phyloP scores from a whole-genome alignment of 2,113 vertebrate species.

The Antennarius striatus region DNA sequence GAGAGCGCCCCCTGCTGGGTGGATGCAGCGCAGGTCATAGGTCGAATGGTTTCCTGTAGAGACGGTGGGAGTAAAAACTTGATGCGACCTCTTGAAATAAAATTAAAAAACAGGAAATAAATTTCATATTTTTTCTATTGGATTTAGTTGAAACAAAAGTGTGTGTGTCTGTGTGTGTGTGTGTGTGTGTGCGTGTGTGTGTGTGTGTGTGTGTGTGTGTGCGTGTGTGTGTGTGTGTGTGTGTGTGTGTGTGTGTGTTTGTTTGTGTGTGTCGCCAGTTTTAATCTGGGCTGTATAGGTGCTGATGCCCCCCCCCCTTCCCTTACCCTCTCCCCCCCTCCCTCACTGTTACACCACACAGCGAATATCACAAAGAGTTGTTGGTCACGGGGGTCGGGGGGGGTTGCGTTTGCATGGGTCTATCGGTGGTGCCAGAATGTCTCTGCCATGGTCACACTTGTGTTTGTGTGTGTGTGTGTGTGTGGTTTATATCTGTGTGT shows the following conservation, averaged over 20 bases:
- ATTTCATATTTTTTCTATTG: too few species aligned
- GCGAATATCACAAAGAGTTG: slow-evolving; percentile 51
- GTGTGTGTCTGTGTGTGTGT: neutral
- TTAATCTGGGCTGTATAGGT: slow-evolving; percentile 50
- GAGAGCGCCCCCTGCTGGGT: neutral
- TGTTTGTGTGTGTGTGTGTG: slow-evolving; percentile 34
- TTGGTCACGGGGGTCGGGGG: slow-evolving; percentile 51
- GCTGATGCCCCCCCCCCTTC: neutral
- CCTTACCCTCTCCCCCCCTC: neutral
- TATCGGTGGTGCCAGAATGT: slow-evolving; percentile 38
- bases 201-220: neutral
- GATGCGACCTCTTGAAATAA: too few species aligned
- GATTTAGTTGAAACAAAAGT: too few species aligned
- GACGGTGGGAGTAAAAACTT: too few species aligned
- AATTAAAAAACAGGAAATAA: too few species aligned
- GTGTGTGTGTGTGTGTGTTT: slow-evolving; percentile 1
- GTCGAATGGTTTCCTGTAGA: neutral
- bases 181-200: slow-evolving; percentile 24
- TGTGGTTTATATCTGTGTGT: slow-evolving; percentile 32
- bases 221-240: slow-evolving; percentile 18
- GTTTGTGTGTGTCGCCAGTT: slow-evolving; percentile 25
- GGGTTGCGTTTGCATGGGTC: slow-evolving; percentile 44
- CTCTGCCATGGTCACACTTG: slow-evolving; percentile 20
- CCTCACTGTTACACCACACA: slow-evolving; percentile 40
- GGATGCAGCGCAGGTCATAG: neutral